These are phyloP conservation scores for Patella depressa DNA, from an alignment of 2,888 invertebrate species.

Conservation along the genomic window DNA sequence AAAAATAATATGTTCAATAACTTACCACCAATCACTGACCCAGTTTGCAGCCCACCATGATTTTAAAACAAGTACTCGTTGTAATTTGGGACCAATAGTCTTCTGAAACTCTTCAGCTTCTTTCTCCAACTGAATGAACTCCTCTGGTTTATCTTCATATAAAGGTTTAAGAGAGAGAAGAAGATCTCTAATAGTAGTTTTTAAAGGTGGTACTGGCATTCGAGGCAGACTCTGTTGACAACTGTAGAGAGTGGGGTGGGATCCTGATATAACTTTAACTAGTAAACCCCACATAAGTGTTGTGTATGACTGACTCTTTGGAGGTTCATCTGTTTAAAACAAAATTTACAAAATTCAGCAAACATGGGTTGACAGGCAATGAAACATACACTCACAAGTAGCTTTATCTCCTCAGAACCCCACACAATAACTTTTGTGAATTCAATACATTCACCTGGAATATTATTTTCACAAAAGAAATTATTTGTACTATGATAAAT, in stretches of 20 bases:
- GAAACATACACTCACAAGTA: no score
- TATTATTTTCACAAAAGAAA: no score
- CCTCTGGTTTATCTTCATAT: conserved; percentile 64
- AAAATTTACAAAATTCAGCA: neutral
- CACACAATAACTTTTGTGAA: no score
- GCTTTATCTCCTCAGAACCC: no score
- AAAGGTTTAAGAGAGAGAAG: conserved; percentile 71
- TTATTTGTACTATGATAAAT: no score
- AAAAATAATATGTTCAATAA: conserved; percentile 9
- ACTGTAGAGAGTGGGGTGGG: conserved; percentile 61
- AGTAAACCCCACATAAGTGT: conserved; percentile 70
- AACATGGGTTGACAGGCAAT: neutral
- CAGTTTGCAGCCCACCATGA: conserved; percentile 74
- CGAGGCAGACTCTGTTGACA: conserved; percentile 64
- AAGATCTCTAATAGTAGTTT: conserved; percentile 65
- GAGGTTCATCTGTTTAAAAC: conserved; percentile 69
- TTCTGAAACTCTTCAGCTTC: conserved; percentile 70
- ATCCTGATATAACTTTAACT: conserved; percentile 60
- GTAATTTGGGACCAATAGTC: conserved; percentile 70
- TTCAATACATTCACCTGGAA: no score
- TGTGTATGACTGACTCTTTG: conserved; percentile 67
- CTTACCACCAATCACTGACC: conserved; percentile 74
- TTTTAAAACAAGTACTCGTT: conserved; percentile 71
- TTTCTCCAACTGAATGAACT: conserved; percentile 65
- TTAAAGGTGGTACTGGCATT: conserved; percentile 62